Evolutionary conservation across 2,888 invertebrate species (phyloP).

Genomic region (Keiferia lycopersicella): DNA sequence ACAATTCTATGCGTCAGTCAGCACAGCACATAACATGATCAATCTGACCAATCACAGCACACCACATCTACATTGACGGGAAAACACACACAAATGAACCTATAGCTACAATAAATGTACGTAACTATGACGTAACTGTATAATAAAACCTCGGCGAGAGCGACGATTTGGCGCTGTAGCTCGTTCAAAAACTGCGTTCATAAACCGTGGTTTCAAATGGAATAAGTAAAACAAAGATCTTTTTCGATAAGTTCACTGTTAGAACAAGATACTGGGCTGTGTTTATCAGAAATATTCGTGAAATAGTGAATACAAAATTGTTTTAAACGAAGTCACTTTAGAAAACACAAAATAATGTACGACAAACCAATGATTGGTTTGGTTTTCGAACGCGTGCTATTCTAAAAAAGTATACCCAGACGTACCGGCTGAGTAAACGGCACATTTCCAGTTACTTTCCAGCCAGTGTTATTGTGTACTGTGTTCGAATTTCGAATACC

Average conservation of each 20-base stretch:
- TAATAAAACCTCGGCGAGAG: neutral
- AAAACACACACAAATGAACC: neutral
- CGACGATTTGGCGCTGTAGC: neutral
- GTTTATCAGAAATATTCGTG: too few relatives aligned
- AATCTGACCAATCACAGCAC: neutral
- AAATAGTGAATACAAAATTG: too few relatives aligned
- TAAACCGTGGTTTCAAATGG: neutral
- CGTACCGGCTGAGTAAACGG: neutral
- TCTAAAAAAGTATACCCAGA: neutral
- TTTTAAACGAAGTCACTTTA: neutral
- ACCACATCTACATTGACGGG: neutral
- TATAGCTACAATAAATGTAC: neutral
- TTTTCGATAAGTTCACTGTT: too few relatives aligned
- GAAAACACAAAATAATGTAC: neutral
- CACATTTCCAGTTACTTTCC: neutral
- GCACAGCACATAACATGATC: too few relatives aligned
- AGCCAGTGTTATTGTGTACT: conserved; percentile 2
- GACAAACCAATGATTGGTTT: neutral
- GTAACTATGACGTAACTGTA: conserved; percentile 2
- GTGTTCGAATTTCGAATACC: neutral
- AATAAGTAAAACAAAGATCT: neutral
- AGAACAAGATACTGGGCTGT: too few relatives aligned
- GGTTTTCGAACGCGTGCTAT: conserved; percentile 12
- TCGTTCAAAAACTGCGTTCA: conserved; percentile 5
- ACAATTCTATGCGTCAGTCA: too few relatives aligned